phyloP scores from a whole-genome alignment of 2,113 vertebrate genomes.

The Sander lucioperca region DNA sequence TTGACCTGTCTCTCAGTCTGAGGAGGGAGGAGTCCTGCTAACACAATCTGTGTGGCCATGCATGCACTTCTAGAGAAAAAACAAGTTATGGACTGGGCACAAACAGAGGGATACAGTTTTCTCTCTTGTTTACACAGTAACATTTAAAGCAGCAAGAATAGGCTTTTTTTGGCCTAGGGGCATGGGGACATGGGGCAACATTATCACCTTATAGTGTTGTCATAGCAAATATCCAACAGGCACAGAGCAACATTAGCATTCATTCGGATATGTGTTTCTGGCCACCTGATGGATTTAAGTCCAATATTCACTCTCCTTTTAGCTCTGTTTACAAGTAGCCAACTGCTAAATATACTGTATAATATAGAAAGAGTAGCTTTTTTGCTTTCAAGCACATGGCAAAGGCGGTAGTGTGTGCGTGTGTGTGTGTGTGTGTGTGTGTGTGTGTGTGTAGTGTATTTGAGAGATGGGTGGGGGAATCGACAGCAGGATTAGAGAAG shows the following conservation, averaged over 20 bases:
- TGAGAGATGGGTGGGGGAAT: conserved; percentile 29
- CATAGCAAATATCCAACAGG: background rate
- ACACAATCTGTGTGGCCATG: conserved; percentile 12
- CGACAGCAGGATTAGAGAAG: conserved; percentile 66
- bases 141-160: conserved; percentile 6
- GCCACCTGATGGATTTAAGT: background rate
- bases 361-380: background rate
- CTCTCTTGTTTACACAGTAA: background rate
- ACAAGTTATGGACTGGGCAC: conserved; percentile 21
- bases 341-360: background rate
- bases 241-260: background rate
- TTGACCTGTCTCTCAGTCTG: conserved; percentile 42
- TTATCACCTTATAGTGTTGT: background rate
- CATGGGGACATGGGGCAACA: background rate
- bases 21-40: conserved; percentile 28
- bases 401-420: conserved; percentile 5
- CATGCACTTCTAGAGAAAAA: conserved; percentile 30
- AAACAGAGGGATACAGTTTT: background rate
- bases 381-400: conserved; percentile 23
- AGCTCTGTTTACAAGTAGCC: background rate
- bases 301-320: background rate
- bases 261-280: background rate
- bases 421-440: background rate
- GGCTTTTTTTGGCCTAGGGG: background rate
- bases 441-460: conserved; percentile 2